Evolutionary conservation across 2,113 vertebrate genomes (phyloP).

Genomic region (Spea bombifrons): DNA sequence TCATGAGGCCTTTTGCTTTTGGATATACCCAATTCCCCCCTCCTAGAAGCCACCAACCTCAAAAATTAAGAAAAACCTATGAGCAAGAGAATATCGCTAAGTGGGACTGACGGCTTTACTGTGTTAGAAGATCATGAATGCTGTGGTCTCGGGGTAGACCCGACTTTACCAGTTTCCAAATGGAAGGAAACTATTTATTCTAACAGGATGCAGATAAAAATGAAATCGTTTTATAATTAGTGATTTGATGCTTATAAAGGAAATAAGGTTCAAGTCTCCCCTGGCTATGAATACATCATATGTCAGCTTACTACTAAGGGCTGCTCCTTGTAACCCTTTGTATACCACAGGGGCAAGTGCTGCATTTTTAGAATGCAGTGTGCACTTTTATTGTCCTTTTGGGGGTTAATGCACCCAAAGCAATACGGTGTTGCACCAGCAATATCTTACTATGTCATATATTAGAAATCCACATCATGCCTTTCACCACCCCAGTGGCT

Average conservation of each 20-base stretch:
- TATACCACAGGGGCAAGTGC: neutral
- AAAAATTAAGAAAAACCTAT: no score
- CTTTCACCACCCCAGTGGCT: no score
- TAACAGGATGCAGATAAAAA: slow-evolving; percentile 13
- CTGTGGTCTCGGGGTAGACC: no score
- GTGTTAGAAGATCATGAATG: no score
- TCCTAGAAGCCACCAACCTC: no score
- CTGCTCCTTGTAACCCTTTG: neutral
- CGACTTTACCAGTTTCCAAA: neutral
- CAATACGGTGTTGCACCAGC: no score
- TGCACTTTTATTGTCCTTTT: neutral
- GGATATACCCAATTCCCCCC: no score
- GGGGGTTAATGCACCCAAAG: neutral
- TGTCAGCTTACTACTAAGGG: slow-evolving; percentile 8
- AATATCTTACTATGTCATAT: neutral
- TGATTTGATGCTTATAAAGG: neutral
- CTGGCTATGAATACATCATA: slow-evolving; percentile 5
- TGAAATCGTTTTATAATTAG: neutral
- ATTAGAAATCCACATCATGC: no score
- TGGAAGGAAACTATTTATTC: neutral
- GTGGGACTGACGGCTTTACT: no score
- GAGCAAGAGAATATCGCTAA: no score
- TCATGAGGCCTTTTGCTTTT: no score
- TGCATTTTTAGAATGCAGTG: no score
- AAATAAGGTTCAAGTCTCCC: neutral